Base-by-base conservation (phyloP, 2,113 vertebrate species). In the Alces alces region DNA sequence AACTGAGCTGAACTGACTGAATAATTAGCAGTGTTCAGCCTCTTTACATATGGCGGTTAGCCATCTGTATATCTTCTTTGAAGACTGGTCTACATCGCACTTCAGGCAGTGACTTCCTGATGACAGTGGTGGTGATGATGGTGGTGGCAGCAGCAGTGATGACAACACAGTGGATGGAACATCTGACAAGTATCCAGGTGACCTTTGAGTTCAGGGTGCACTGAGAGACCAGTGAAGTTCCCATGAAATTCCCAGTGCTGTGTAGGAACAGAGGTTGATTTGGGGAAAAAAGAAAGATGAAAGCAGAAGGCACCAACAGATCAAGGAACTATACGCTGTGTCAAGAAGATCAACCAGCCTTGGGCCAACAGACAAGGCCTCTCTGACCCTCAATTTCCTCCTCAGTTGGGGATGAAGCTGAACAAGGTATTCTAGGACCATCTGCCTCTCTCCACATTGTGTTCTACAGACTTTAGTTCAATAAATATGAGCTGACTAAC, bases 361-460 rank as follows among this genome's bases (percentile, higher is more conserved):
- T 61, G 30, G n/a, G 28, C 21, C 58, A 85, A 33, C 27, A 79
- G 57, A 45, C 4, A 60, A 1, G 10, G 8, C 19, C 25, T 91
- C 17, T 33, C 83, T 86, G 87, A 66, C 30, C 11, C 64, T 89
- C 55, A 28, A 3, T 54, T 78, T 84, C 73, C n/a, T 91, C 36
- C 6, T 50, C 13, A 7, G 2, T 2, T 25, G 23, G 28, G 30
- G 57, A 12, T 0, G 21, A 6, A 17, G 52, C 19, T 19, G 13
- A 23, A 30, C 4, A 17, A 36, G 43, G 4, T 15, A 45, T 6
- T 15, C 3, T 39, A 54, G 39, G 10, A 30, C 7, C 1, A 3
- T 15, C 52, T 28, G 50, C 14, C 33, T 89, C 30, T 33, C 13
- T 9, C 47, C 2, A 8, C 11, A 33, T 21, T 80, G 45, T 25